Percentiles rank a stretch among this genome's conserved stretches.
Conservation (phyloP, 2,888 invertebrate genomes). For the Nomada fabriciana region DNA sequence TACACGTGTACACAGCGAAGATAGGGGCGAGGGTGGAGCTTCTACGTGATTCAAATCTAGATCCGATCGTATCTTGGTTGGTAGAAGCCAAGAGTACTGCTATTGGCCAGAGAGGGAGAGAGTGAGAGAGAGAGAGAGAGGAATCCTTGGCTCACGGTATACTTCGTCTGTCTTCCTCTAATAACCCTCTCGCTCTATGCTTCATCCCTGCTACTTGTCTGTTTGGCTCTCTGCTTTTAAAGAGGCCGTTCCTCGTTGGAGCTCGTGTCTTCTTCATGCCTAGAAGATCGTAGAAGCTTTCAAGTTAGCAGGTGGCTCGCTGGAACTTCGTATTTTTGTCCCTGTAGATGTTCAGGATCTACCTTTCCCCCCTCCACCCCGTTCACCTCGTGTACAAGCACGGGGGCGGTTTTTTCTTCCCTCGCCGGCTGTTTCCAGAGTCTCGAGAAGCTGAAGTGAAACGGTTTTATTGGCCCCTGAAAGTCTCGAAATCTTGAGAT, state of each 20-base stretch:
- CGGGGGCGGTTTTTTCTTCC: background rate
- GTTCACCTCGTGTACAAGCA: background rate
- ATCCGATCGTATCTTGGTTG: conserved; percentile 77
- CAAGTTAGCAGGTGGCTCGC: conserved; percentile 23
- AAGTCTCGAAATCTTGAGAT: conserved; percentile 1
- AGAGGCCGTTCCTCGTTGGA: background rate
- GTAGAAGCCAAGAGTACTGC: conserved; percentile 69
- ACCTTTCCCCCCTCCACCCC: background rate
- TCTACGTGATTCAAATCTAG: conserved; percentile 83
- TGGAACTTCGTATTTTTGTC: conserved; percentile 17
- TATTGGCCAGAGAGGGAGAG: conserved; percentile 69
- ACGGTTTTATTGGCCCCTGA: conserved; percentile 10
- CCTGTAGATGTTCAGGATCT: background rate
- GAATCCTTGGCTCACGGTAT: conserved; percentile 74
- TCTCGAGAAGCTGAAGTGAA: conserved; percentile 9
- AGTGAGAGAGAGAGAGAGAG: background rate
- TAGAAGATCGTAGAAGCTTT: conserved; percentile 22
- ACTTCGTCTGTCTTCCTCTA: background rate
- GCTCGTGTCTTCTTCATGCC: background rate
- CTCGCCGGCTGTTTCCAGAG: conserved; percentile 4
- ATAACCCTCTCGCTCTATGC: background rate
- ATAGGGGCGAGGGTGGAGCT: conserved; percentile 40
- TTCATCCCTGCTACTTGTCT: background rate
- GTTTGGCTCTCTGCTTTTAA: background rate
- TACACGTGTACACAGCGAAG: conserved; percentile 43